Base-by-base conservation (phyloP, 1,140 invertebrate species). In the Metaphire vulgaris region DNA sequence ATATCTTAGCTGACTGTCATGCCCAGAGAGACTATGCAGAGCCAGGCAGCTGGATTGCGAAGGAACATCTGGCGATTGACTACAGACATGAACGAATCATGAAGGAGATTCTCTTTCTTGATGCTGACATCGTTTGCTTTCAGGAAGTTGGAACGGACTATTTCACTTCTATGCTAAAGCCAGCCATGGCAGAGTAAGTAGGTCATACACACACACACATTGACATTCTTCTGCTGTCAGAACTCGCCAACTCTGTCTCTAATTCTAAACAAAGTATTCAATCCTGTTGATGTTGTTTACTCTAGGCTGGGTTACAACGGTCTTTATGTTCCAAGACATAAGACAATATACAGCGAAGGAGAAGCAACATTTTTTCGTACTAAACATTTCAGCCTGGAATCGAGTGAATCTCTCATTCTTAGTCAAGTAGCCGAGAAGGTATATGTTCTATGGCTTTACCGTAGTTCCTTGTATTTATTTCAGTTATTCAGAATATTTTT, bases 1-100 rank as follows among this genome's bases (percentile, higher is more conserved):
- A 86, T 75, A 83, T 86, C 41, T 78, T 86, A 70, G 85, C 85
- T 26, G 84, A 85, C 56, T 86, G 84, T 78, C 82, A 83, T 75
- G 77, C 77, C 1, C 74, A 70, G 33, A 68, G 74, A 21, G 81
- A 83, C 74, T 86, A 86, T 80, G 66, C n/a, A 26, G 33, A 73
- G 26, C 26, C 72, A 56, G n/a, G 2, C 28, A 81, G 78, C 69
- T 84, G 82, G 75, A 83, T 83, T 26, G 74, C 80, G 30, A 67
- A 75, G 1, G 77, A 83, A 75, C 81, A 78, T 71, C 74, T 85
- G 33, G 70, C 79, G 12, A 77, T 81, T 30, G 76, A 79, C n/a
- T 80, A 82, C 72, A 78, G 85, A 12, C 81, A 84, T 71, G 69
- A 74, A 6, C 79, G 81, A 71, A 33, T 86, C 31, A 80, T 85